Evolutionary conservation across 2,888 invertebrate genomes (phyloP).

Genomic region (Spodoptera picta): DNA sequence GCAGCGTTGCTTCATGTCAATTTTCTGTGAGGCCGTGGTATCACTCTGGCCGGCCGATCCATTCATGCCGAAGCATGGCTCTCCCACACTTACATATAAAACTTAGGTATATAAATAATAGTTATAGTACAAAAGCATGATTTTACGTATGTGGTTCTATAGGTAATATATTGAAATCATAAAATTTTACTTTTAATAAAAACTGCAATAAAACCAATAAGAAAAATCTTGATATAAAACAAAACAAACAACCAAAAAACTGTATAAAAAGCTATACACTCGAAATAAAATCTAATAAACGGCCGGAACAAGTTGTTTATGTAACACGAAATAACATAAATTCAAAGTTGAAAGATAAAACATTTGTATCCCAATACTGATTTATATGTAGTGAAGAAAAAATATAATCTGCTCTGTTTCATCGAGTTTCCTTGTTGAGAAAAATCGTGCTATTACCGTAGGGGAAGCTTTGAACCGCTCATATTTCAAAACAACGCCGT

Average conservation of each 20-base stretch:
- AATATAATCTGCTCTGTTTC: conserved; percentile 71
- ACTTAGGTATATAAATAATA: too few species aligned
- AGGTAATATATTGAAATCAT: too few species aligned
- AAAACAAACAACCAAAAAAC: conserved; percentile 7
- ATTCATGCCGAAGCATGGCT: too few species aligned
- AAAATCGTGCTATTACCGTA: conserved; percentile 82
- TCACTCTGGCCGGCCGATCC: too few species aligned
- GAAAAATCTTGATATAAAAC: conserved; percentile 5
- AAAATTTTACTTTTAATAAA: too few species aligned
- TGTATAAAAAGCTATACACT: conserved; percentile 19
- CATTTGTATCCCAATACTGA: conserved; percentile 72
- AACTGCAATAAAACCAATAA: not conserved
- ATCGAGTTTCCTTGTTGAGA: conserved; percentile 80
- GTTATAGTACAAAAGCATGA: too few species aligned
- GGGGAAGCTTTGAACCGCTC: conserved; percentile 72
- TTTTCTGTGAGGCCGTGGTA: too few species aligned
- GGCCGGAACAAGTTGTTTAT: conserved; percentile 43
- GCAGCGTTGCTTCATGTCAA: too few species aligned
- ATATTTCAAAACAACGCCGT: conserved; percentile 87
- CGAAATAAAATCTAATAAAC: conserved; percentile 34
- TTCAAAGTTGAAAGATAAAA: conserved; percentile 64
- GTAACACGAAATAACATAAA: conserved; percentile 46
- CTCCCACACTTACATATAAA: too few species aligned
- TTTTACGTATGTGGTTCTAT: too few species aligned
- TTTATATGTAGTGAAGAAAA: conserved; percentile 71